A percentile compares a stretch with the other conserved stretches of the same genome.
These are phyloP conservation scores for Intellagama lesueurii DNA, from an alignment of 2,797 vertebrate species.

Conservation along the genomic window DNA sequence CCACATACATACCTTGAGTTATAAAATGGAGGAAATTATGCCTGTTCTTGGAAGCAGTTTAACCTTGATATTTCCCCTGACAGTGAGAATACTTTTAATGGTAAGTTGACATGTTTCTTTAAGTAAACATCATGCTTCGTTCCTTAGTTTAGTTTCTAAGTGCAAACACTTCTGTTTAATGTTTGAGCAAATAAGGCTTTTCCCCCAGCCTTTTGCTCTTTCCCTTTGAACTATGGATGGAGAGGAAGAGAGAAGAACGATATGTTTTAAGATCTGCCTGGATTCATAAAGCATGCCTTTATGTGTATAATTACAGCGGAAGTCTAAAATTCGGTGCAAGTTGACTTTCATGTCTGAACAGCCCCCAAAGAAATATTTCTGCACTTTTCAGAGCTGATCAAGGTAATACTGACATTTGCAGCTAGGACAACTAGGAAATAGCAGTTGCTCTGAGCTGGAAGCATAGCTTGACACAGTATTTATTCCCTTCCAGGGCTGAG, in stretches of 20 bases:
- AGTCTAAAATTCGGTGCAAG: background rate
- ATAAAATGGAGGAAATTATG: conserved; percentile 8
- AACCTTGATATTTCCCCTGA: conserved; percentile 1
- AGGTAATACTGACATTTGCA: background rate
- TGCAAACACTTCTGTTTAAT: conserved; percentile 15
- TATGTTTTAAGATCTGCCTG: background rate
- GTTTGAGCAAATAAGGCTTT: background rate
- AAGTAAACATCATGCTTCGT: background rate
- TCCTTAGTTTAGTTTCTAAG: conserved; percentile 10
- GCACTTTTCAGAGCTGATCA: background rate
- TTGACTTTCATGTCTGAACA: background rate
- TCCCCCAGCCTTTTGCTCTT: background rate
- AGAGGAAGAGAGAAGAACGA: background rate
- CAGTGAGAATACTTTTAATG: background rate
- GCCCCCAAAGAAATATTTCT: background rate
- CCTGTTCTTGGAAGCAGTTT: conserved; percentile 9
- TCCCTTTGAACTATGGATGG: background rate
- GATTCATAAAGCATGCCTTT: background rate
- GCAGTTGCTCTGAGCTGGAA: background rate
- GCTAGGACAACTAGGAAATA: background rate
- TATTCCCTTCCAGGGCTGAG: background rate
- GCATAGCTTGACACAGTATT: background rate
- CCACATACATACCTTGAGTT: background rate
- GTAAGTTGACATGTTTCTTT: background rate
- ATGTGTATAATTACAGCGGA: background rate